Conservation (phyloP, 2,888 invertebrate genomes). For the Achlya flavicornis region DNA sequence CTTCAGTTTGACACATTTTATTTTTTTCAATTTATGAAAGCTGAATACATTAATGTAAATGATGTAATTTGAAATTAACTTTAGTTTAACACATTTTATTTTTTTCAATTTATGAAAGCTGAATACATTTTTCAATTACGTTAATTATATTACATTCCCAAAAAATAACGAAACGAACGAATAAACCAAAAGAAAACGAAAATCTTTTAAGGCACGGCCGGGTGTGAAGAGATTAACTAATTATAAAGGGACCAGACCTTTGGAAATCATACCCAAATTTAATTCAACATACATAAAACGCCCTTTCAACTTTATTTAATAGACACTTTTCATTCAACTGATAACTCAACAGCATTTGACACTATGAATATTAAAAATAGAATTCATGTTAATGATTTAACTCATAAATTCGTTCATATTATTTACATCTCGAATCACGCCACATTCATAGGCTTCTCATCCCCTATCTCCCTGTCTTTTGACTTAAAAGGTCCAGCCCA, state of each 20-base stretch:
- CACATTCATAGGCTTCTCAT: no score
- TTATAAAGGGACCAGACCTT: constrained; percentile 35
- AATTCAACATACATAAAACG: constrained; percentile 28
- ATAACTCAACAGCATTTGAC: constrained; percentile 2
- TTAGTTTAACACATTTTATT: no score
- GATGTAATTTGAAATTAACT: neutral
- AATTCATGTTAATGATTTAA: neutral
- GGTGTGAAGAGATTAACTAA: constrained; percentile 43
- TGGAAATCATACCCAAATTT: constrained; percentile 40
- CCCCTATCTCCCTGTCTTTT: no score
- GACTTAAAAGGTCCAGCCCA: no score
- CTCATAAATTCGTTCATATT: no score
- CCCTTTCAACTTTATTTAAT: constrained; percentile 28
- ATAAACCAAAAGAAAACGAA: neutral
- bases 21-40: no score
- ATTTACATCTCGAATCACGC: no score
- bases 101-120: neutral
- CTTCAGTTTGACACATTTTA: no score
- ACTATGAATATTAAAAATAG: neutral
- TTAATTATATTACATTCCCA: neutral
- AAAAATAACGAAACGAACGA: neutral
- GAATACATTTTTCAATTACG: neutral
- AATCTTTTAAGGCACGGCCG: constrained; percentile 9
- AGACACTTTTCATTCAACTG: constrained; percentile 17
- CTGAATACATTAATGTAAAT: neutral